Conservation (phyloP, 2,888 invertebrate genomes). For the Ormyrus labotus region DNA sequence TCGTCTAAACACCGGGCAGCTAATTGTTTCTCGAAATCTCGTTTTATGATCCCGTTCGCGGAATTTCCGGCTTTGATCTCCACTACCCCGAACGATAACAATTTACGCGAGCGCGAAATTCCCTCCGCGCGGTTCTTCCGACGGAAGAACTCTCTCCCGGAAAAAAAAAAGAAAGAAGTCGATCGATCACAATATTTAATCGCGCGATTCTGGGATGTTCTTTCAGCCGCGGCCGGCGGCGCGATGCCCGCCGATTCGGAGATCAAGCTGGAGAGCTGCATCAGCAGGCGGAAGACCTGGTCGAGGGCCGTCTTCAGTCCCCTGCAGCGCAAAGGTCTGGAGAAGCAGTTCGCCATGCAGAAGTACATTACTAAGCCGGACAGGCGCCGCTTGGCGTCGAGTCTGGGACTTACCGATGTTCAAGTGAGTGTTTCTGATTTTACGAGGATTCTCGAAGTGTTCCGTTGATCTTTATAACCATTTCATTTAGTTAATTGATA, state of each 20-base stretch:
- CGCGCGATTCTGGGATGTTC: neutral
- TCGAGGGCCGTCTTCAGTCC: conserved; percentile 96
- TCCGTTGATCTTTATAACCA: no score
- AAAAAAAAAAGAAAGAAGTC: neutral
- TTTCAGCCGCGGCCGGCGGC: no score
- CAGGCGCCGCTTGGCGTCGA: conserved; percentile 92
- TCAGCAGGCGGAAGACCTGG: conserved; percentile 93
- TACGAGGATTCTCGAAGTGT: no score
- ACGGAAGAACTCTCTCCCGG: neutral
- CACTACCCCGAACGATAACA: neutral
- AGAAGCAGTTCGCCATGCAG: conserved; percentile 93
- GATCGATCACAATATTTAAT: conserved; percentile 1
- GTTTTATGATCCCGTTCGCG: conserved; percentile 51
- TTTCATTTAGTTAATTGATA: no score
- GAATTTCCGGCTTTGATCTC: conserved; percentile 47
- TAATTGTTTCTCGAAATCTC: conserved; percentile 52
- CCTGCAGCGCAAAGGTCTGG: conserved; percentile 94
- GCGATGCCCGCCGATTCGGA: no score
- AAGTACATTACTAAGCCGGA: conserved; percentile 98
- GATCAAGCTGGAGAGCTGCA: neutral
- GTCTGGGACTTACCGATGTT: conserved; percentile 94
- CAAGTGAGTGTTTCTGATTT: conserved; percentile 79
- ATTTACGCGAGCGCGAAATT: conserved; percentile 16
- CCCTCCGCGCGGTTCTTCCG: neutral
- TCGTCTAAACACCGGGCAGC: conserved; percentile 33